Percentiles rank a stretch among this genome's conserved stretches.
Evolutionary conservation across 2,888 invertebrate genomes (phyloP).

Genomic region (Pantelozetes paolii): DNA sequence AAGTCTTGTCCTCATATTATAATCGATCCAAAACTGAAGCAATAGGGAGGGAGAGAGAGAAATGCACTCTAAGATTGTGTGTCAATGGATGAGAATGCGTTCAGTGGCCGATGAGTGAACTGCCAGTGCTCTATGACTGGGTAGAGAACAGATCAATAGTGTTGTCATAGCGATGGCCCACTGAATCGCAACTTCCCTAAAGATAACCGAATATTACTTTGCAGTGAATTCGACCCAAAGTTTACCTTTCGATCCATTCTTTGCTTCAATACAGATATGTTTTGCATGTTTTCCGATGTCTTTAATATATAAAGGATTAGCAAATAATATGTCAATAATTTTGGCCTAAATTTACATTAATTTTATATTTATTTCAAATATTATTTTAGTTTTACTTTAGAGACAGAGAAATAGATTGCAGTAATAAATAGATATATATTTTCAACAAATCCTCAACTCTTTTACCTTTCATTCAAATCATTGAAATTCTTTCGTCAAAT

Average conservation of each 20-base stretch:
- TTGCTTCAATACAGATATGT: not conserved
- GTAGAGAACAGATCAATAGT: not conserved
- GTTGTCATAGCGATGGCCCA: constrained; percentile 31
- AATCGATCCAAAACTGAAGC: not conserved
- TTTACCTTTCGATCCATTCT: constrained; percentile 17
- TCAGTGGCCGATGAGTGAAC: constrained; percentile 4
- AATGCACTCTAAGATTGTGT: constrained; percentile 16
- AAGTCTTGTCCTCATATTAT: not conserved
- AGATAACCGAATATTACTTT: constrained; percentile 25
- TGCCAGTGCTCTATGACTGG: constrained; percentile 14
- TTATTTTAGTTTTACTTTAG: not conserved
- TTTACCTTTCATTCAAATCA: no score
- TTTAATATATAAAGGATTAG: not conserved
- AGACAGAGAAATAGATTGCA: no score
- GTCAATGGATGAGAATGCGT: constrained; percentile 8
- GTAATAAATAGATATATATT: no score
- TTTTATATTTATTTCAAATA: not conserved
- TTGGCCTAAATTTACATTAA: not conserved
- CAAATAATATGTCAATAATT: constrained; percentile 18
- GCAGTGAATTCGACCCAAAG: constrained; percentile 9
- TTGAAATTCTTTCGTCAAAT: no score
- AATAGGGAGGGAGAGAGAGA: not conserved
- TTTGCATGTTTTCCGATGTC: constrained; percentile 1
- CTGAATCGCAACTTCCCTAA: constrained; percentile 22
- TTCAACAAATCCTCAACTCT: no score